A percentile compares a stretch with the other conserved stretches of the same genome.
These are phyloP conservation scores for Clarias pachynema DNA, from an alignment of 2,797 vertebrate genomes.

Conservation along the genomic window DNA sequence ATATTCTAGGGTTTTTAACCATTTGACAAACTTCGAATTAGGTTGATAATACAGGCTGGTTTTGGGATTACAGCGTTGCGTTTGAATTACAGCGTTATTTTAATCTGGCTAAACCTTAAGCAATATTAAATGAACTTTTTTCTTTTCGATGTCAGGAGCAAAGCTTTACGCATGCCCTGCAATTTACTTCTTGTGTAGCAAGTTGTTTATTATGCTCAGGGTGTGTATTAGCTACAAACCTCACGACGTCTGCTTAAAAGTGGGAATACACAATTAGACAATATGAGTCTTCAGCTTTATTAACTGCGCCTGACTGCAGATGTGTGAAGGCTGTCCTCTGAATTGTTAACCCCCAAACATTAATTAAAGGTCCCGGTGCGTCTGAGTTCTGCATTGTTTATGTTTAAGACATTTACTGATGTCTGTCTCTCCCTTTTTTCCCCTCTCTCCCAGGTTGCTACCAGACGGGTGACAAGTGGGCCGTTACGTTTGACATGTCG, in stretches of 20 bases:
- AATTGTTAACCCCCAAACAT: conserved; percentile 44
- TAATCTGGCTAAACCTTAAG: not conserved
- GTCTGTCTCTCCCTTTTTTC: conserved; percentile 16
- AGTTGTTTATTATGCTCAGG: conserved; percentile 43
- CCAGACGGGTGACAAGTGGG: conserved; percentile 76
- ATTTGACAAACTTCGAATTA: not conserved
- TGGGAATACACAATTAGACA: conserved; percentile 68
- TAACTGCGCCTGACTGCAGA: conserved; percentile 53
- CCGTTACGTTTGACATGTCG: conserved; percentile 84
- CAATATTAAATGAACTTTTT: not conserved
- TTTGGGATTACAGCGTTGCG: not conserved
- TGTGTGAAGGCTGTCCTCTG: conserved; percentile 52
- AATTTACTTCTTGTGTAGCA: not conserved
- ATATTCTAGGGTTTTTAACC: not conserved
- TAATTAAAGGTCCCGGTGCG: conserved; percentile 27
- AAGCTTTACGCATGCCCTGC: not conserved
- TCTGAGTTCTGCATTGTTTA: conserved; percentile 24
- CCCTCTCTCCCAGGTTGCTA: conserved; percentile 68
- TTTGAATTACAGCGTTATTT: not conserved
- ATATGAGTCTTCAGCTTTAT: conserved; percentile 50
- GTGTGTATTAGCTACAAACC: conserved; percentile 55
- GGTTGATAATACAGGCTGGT: not conserved
- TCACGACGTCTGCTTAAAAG: conserved; percentile 57
- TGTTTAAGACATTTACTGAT: conserved; percentile 11
- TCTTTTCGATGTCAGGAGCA: not conserved